A percentile compares a stretch with the other conserved stretches of the same genome.
Conservation (phyloP, 2,888 invertebrate genomes). For the Cataglyphis altisquamis region DNA sequence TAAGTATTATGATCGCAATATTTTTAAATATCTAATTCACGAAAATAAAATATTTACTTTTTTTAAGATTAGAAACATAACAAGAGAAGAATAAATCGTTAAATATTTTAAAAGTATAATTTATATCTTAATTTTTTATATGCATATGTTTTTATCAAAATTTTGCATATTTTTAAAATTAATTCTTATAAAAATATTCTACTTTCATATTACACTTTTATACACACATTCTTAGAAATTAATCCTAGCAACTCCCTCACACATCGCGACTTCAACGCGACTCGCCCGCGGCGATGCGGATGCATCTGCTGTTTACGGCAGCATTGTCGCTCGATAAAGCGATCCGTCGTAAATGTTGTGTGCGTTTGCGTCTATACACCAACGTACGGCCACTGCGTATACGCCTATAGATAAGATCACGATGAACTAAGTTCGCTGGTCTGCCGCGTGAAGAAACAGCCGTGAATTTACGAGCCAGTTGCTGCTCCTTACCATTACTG, state of each 20-base stretch:
- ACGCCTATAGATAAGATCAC: conserved; percentile 70
- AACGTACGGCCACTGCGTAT: conserved; percentile 57
- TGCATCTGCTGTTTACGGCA: conserved; percentile 23
- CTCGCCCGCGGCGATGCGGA: background rate
- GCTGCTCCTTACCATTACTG: conserved; percentile 35
- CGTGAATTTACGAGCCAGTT: conserved; percentile 68
- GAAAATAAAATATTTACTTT: background rate
- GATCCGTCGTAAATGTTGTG: conserved; percentile 34
- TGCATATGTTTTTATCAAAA: background rate
- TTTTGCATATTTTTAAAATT: background rate
- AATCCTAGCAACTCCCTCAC: background rate
- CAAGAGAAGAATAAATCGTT: background rate
- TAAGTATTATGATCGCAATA: background rate
- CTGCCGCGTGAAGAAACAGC: conserved; percentile 64
- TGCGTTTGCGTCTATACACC: conserved; percentile 33
- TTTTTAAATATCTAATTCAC: background rate
- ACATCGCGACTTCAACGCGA: background rate
- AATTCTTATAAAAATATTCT: background rate
- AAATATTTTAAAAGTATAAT: background rate
- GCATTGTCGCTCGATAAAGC: conserved; percentile 58
- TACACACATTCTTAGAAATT: background rate
- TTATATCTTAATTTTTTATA: background rate
- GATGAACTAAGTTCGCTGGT: conserved; percentile 65
- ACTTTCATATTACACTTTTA: background rate
- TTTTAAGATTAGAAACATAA: background rate